Evolutionary conservation across 2,888 invertebrate species (phyloP).

Genomic region (Agonopterix subpropinquella): DNA sequence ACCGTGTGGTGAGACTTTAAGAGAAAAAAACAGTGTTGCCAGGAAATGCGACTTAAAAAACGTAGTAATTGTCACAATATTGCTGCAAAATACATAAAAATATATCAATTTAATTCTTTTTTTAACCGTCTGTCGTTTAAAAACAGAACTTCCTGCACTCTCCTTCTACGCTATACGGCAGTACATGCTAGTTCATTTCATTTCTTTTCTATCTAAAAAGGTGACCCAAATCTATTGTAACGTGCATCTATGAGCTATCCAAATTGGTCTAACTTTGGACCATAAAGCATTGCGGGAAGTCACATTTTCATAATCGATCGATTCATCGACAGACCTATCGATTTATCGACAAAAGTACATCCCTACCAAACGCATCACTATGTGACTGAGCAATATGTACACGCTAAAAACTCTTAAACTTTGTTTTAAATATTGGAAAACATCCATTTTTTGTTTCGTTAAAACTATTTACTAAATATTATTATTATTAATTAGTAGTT

Average conservation of each 20-base stretch:
- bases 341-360: conserved; percentile 14
- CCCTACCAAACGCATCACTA: conserved; percentile 30
- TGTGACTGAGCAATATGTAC: conserved; percentile 49
- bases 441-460: conserved; percentile 3
- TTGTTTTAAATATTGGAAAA: conserved; percentile 8
- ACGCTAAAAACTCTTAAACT: conserved; percentile 27
- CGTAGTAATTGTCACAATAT: too few species aligned
- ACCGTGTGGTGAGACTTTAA: too few species aligned
- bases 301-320: conserved; percentile 12
- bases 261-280: conserved; percentile 52
- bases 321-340: too few species aligned
- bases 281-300: conserved; percentile 40
- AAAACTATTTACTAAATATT: conserved; percentile 3
- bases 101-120: too few species aligned
- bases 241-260: conserved; percentile 67
- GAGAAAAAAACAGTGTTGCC: too few species aligned
- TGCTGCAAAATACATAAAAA: too few species aligned
- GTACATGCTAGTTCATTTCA: not conserved
- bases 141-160: not conserved
- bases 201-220: conserved; percentile 42
- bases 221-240: conserved; percentile 54
- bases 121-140: not conserved
- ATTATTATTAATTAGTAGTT: conserved; percentile 3
- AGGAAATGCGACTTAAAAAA: too few species aligned
- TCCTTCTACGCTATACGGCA: not conserved